A percentile compares a stretch with the other conserved stretches of the same genome.
Conservation (phyloP, 2,113 vertebrate genomes). For the Emberiza fucata region DNA sequence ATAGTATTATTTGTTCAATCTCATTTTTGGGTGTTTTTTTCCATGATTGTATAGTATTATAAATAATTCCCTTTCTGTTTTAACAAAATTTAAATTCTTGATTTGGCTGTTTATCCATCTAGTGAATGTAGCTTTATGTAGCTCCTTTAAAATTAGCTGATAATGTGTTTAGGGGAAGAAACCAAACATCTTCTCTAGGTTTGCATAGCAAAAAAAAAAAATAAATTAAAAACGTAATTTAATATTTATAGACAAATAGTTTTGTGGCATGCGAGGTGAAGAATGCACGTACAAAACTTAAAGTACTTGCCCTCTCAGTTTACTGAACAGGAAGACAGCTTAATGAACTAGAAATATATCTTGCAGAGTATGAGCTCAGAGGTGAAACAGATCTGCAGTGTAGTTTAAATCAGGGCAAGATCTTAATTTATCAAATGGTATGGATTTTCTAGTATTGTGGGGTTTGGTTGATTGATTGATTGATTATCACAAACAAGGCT, state of each 20-base stretch:
- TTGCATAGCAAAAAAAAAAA: background rate
- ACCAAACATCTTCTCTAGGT: background rate
- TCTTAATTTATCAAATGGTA: background rate
- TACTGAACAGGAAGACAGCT: background rate
- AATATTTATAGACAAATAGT: background rate
- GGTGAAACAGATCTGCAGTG: background rate
- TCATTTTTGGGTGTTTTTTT: background rate
- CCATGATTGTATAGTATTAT: background rate
- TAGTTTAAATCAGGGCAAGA: background rate
- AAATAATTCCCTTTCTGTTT: background rate
- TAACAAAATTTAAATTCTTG: background rate
- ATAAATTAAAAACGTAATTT: accelerated
- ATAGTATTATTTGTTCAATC: background rate
- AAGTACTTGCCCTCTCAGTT: background rate
- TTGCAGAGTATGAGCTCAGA: background rate
- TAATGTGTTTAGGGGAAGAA: background rate
- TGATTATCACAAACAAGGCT: background rate
- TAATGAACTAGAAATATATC: background rate
- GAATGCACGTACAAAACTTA: background rate
- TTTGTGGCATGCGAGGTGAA: background rate
- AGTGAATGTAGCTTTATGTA: background rate
- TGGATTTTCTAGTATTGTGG: background rate
- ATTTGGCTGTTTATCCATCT: background rate
- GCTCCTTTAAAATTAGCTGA: background rate
- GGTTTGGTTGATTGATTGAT: background rate